Evolutionary conservation across 2,113 vertebrate species (phyloP).

Genomic region (Gallinago undulata): DNA sequence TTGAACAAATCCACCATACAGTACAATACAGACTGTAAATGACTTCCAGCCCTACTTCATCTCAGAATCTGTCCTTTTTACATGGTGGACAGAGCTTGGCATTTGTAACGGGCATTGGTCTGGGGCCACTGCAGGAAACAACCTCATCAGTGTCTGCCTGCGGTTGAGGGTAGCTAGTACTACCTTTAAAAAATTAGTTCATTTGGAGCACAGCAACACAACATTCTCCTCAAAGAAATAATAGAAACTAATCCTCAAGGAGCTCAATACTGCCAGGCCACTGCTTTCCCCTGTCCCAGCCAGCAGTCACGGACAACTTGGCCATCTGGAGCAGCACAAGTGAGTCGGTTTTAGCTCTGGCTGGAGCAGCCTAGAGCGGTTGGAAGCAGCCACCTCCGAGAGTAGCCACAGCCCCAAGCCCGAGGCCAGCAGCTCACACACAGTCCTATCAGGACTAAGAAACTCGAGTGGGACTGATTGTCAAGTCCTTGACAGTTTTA

Average conservation of each 20-base stretch:
- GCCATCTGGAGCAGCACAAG: accelerated
- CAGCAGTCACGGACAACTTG: neutral
- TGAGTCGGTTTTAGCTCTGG: accelerated
- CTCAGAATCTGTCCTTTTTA: neutral
- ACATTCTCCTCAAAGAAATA: neutral
- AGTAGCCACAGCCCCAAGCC: neutral
- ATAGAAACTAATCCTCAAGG: accelerated
- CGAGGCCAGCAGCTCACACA: neutral
- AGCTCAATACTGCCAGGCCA: neutral
- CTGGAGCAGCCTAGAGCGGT: neutral
- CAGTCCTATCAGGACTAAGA: no score
- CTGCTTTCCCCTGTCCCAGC: neutral
- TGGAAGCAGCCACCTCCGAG: neutral
- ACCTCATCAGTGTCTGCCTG: neutral
- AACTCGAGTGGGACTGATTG: neutral
- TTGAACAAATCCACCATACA: neutral
- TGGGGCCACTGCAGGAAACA: neutral
- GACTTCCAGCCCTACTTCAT: neutral
- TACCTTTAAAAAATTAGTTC: neutral
- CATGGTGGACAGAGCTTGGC: accelerated
- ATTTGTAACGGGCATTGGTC: neutral
- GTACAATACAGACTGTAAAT: accelerated
- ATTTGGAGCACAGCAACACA: neutral
- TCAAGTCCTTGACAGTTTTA: neutral
- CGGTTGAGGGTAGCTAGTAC: neutral